phyloP scores from a whole-genome alignment of 2,113 vertebrate species.

The Benitochromis conjunctus region DNA sequence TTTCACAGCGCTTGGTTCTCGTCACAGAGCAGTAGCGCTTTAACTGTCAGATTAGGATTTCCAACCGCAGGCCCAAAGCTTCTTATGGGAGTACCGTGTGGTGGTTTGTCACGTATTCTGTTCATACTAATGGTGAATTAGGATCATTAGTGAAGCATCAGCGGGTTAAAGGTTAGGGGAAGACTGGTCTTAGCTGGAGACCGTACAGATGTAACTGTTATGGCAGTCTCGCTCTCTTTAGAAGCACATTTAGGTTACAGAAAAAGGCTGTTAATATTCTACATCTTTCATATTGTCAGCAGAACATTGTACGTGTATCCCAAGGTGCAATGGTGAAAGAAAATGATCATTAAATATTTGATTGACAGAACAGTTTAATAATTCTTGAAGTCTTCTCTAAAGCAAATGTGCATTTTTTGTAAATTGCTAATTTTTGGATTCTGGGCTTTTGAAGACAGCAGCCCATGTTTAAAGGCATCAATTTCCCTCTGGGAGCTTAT shows the following conservation, averaged over 20 bases:
- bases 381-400: not conserved
- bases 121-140: not conserved
- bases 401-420: not conserved
- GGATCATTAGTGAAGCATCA: not conserved
- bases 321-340: not conserved
- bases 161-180: not conserved
- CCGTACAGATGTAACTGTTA: not conserved
- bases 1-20: not conserved
- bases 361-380: too few species aligned
- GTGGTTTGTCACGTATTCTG: not conserved
- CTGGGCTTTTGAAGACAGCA: not conserved
- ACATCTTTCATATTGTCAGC: too few species aligned
- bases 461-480: not conserved
- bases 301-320: rapidly evolving
- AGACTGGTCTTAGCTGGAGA: not conserved
- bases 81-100: not conserved
- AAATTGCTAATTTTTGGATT: not conserved
- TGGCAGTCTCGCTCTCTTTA: not conserved
- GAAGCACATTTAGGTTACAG: not conserved
- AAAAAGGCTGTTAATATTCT: not conserved
- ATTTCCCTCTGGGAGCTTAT: not conserved
- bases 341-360: not conserved
- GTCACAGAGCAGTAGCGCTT: slow-evolving; percentile 1
- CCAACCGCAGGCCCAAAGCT: not conserved
- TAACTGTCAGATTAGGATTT: slow-evolving; percentile 27